A percentile compares a stretch with the other conserved stretches of the same genome.
These are phyloP conservation scores for Plestiodon gilberti DNA, from an alignment of 2,113 vertebrate genomes.

Conservation along the genomic window DNA sequence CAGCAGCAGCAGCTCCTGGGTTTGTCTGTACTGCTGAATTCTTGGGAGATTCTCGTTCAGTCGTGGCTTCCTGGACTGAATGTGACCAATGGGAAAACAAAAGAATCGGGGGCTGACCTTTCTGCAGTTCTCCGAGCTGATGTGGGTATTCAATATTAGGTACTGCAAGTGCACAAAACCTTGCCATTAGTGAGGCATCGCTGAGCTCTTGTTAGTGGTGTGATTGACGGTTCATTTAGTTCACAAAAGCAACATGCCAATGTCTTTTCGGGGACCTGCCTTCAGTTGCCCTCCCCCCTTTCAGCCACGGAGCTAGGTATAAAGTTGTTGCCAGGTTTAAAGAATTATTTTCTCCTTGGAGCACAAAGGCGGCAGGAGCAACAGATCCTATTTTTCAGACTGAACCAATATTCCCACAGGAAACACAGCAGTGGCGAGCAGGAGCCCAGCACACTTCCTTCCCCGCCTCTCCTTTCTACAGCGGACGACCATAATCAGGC, in stretches of 20 bases:
- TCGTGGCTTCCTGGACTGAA: too few species aligned
- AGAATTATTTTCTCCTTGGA: not conserved
- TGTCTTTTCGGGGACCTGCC: not conserved
- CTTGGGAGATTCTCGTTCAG: too few species aligned
- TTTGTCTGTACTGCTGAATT: too few species aligned
- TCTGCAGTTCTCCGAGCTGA: not conserved
- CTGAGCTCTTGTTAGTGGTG: not conserved
- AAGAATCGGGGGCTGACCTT: not conserved
- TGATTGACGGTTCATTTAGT: too few species aligned
- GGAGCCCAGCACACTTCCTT: constrained; percentile 89
- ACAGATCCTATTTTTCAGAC: not conserved
- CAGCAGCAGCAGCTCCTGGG: too few species aligned
- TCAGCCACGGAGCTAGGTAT: not conserved
- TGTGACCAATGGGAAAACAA: too few species aligned
- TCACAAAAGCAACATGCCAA: not conserved
- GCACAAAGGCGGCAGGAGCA: not conserved
- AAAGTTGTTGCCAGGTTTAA: not conserved
- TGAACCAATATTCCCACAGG: constrained; percentile 68
- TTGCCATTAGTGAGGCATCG: not conserved
- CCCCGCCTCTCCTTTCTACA: constrained; percentile 87
- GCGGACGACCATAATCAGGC: constrained; percentile 92
- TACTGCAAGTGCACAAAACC: not conserved
- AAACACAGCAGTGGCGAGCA: constrained; percentile 98
- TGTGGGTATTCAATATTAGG: not conserved
- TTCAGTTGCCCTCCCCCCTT: not conserved